phyloP scores from a whole-genome alignment of 2,888 invertebrate species.

The Troglohyphantes excavatus region DNA sequence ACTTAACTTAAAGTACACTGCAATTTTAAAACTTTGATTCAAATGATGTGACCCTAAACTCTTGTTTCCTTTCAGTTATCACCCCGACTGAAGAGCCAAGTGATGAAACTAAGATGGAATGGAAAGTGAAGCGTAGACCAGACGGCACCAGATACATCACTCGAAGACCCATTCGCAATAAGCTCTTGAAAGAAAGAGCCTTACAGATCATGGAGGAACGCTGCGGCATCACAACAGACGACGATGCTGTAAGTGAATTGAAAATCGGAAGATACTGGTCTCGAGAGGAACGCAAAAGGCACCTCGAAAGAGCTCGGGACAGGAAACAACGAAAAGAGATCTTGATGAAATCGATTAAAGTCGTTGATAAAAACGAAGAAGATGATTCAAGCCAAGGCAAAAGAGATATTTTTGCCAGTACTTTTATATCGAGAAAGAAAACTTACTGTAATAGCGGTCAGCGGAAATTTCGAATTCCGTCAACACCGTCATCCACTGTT shows the following conservation, averaged over 20 bases:
- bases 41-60: neutral
- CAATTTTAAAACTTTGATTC: neutral
- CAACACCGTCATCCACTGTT: constrained; percentile 80
- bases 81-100: constrained; percentile 61
- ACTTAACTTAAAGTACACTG: neutral
- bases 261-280: constrained; percentile 90
- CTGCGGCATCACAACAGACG: constrained; percentile 88
- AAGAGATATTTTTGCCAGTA: constrained; percentile 54
- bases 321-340: constrained; percentile 83
- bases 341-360: constrained; percentile 81
- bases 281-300: constrained; percentile 89
- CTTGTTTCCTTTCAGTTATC: neutral
- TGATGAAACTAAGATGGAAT: constrained; percentile 83
- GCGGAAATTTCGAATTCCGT: constrained; percentile 43
- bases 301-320: constrained; percentile 88
- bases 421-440: constrained; percentile 34
- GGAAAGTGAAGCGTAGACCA: constrained; percentile 90
- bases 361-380: constrained; percentile 78
- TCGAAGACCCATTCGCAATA: constrained; percentile 87
- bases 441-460: constrained; percentile 26
- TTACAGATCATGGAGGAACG: constrained; percentile 87
- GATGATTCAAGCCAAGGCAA: constrained; percentile 70
- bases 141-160: constrained; percentile 91
- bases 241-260: constrained; percentile 89
- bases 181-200: constrained; percentile 87